Conservation (phyloP, 2,888 invertebrate genomes). For the Sepiola atlantica region DNA sequence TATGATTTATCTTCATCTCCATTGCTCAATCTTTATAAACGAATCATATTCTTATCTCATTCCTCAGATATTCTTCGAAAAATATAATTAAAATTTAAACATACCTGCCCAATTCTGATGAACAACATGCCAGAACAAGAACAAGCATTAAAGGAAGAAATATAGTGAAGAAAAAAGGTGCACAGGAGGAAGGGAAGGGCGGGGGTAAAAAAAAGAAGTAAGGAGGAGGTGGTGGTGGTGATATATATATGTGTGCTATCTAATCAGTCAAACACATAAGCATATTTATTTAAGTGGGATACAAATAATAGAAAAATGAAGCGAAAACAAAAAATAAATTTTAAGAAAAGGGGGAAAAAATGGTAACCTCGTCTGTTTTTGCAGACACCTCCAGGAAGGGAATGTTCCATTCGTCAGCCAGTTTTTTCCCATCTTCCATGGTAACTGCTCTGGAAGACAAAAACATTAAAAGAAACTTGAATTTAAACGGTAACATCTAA, state of each 20-base stretch:
- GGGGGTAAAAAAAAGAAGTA: neutral
- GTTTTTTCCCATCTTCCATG: conserved; percentile 89
- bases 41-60: neutral
- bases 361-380: conserved; percentile 90
- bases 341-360: conserved; percentile 54
- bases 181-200: neutral
- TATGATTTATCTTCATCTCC: too few relatives aligned
- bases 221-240: neutral
- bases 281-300: neutral
- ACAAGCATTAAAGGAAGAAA: neutral
- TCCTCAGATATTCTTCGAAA: neutral
- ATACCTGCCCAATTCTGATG: neutral
- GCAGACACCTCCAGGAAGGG: conserved; percentile 97
- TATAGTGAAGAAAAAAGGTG: neutral
- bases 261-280: neutral
- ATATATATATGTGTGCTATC: neutral
- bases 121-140: conserved; percentile 21
- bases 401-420: conserved; percentile 92
- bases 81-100: neutral
- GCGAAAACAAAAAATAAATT: conserved; percentile 72
- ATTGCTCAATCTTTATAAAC: too few relatives aligned
- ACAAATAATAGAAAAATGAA: neutral
- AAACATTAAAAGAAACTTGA: neutral
- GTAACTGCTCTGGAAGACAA: conserved; percentile 82
- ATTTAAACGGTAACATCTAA: too few relatives aligned